Base-by-base conservation (phyloP, 2,113 vertebrate species). In the Empidonax traillii region DNA sequence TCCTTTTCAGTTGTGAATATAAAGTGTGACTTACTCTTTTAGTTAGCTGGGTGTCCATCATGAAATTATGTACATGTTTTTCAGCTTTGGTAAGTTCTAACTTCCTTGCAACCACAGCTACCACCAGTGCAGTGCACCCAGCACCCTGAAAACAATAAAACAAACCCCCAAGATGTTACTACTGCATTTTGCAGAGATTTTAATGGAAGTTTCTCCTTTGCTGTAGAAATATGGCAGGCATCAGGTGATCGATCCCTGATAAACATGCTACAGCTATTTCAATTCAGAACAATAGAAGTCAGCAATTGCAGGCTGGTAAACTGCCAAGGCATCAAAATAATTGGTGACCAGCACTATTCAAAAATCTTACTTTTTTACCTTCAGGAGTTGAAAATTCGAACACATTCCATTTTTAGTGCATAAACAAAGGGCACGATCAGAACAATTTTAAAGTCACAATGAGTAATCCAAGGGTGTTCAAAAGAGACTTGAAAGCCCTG, bases 1-100 rank as follows among this genome's bases (percentile, higher is more conserved):
- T 61, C 17, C 58, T 41, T 85, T 58, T 75, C 56, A 47, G 49
- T 47, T 41, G 43, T 71, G 76, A 65, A 73, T 39, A 88, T 46
- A 76, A 71, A 77, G 76, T 77, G 52, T 25, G 30, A 98, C 99
- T 98, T 97, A 99, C 99, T 98, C 99, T 98, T 98, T 99, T 99
- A 81, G 99, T 98, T 97, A 99, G 98, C 98, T 99, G 99, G 96
- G 99, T 99, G 96, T 99, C 99, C 99, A 99, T 99, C 99, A 99
- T 99, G 98, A 99, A 99, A 98, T 99, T 99, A 97, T 99, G 99
- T 94, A 99, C 99, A 41, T 99, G 99, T 98, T 99, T 99, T 98
- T 99, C 99, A 96, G 99, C 99, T 99, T 99, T 99, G 98, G 99
- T 99, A 98, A 99, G 98, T 98, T 99, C 99, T 98, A 99, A 98